phyloP scores from a whole-genome alignment of 2,888 invertebrate genomes.

The Diadromus collaris region DNA sequence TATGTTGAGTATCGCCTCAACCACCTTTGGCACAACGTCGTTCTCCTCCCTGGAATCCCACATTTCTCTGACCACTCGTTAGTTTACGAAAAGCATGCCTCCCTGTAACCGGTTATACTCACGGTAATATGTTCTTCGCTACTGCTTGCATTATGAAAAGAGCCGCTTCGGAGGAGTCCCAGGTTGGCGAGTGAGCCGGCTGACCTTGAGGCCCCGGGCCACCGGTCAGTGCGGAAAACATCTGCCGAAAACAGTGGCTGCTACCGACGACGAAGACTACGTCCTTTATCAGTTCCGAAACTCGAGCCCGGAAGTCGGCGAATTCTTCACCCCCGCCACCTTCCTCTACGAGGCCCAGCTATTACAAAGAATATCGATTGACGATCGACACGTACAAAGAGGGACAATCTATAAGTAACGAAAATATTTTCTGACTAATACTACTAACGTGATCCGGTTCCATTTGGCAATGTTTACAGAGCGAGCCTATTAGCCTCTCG shows the following conservation, averaged over 20 bases:
- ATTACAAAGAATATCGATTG: background rate
- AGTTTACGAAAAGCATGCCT: background rate
- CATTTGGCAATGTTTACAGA: constrained; percentile 97
- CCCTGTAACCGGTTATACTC: constrained; percentile 79
- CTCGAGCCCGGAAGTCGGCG: constrained; percentile 91
- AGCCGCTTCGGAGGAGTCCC: constrained; percentile 97
- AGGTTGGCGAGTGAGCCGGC: constrained; percentile 85
- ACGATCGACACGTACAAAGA: background rate
- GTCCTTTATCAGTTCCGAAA: constrained; percentile 96
- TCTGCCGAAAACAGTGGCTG: constrained; percentile 94
- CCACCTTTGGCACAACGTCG: constrained; percentile 95
- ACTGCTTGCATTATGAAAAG: constrained; percentile 97
- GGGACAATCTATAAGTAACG: background rate
- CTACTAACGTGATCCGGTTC: constrained; percentile 92
- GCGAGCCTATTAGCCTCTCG: constrained; percentile 92
- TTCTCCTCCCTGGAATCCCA: constrained; percentile 88
- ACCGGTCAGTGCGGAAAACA: constrained; percentile 87
- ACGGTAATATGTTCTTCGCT: constrained; percentile 97
- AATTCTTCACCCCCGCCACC: constrained; percentile 85
- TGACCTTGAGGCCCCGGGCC: constrained; percentile 72
- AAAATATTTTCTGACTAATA: background rate
- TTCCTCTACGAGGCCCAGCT: constrained; percentile 78
- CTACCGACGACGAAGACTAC: constrained; percentile 98
- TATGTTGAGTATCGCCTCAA: constrained; percentile 93
- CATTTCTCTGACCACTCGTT: background rate